These are phyloP conservation scores for Bufotes viridis DNA, from an alignment of 2,797 vertebrate species.

Conservation along the genomic window DNA sequence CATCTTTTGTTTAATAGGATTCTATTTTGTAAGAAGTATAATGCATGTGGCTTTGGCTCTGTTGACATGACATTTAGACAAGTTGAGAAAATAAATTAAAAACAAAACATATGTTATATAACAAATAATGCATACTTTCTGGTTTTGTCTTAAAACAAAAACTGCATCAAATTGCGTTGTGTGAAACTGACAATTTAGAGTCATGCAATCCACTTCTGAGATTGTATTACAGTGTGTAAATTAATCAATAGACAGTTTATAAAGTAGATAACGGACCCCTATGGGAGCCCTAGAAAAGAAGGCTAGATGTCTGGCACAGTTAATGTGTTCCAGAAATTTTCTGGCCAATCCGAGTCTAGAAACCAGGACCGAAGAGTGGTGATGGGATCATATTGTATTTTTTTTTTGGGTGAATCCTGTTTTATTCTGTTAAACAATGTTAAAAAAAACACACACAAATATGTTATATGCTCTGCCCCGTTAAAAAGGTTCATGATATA, in stretches of 20 bases:
- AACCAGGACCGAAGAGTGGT: too few relatives aligned
- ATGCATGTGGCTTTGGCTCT: background rate
- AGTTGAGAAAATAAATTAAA: background rate
- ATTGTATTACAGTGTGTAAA: background rate
- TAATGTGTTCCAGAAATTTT: too few relatives aligned
- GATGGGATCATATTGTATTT: too few relatives aligned
- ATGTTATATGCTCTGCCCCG: too few relatives aligned
- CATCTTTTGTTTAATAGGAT: background rate
- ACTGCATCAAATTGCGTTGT: background rate
- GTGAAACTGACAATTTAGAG: background rate
- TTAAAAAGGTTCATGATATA: too few relatives aligned
- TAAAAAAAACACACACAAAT: too few relatives aligned
- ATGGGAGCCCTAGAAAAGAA: too few relatives aligned
- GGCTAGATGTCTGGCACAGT: too few relatives aligned
- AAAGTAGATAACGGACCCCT: background rate
- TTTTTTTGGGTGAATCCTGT: too few relatives aligned
- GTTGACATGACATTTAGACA: background rate
- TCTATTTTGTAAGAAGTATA: slow-evolving; percentile 1
- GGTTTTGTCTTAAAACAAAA: background rate
- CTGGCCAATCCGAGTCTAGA: too few relatives aligned
- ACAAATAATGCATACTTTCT: background rate
- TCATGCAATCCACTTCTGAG: background rate
- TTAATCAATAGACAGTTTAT: background rate
- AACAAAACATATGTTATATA: background rate
- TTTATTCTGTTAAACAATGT: too few relatives aligned